These are phyloP conservation scores for Pammene aurita DNA, from an alignment of 2,888 invertebrate genomes.

Conservation along the genomic window DNA sequence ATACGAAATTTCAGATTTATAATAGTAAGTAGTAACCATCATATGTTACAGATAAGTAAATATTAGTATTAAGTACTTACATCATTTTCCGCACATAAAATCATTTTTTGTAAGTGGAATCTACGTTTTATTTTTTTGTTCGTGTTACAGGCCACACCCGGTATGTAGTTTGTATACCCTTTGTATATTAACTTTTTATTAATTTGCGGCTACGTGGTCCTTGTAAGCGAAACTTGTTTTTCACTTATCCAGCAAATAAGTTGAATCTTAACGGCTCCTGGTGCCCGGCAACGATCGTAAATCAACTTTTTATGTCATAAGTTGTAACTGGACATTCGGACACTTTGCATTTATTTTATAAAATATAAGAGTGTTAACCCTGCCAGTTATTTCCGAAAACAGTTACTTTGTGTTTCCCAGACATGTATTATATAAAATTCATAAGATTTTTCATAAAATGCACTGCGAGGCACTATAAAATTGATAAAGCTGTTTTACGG, in stretches of 20 bases:
- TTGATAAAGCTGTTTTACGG: no score
- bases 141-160: no score
- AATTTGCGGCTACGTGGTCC: neutral
- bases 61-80: no score
- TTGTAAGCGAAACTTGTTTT: constrained; percentile 27
- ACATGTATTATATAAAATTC: neutral
- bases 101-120: no score
- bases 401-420: neutral
- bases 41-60: no score
- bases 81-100: no score
- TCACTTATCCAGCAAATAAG: constrained; percentile 23
- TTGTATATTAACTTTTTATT: no score
- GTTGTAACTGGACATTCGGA: constrained; percentile 21
- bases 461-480: neutral
- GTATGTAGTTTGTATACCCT: no score
- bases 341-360: constrained; percentile 31
- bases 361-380: constrained; percentile 36
- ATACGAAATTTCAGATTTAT: no score
- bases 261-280: constrained; percentile 21
- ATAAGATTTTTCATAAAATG: neutral
- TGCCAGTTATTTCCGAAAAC: neutral
- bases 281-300: constrained; percentile 1
- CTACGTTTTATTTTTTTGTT: no score
- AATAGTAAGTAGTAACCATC: no score
- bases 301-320: constrained; percentile 31